Evolutionary conservation across 2,888 invertebrate species (phyloP).

Genomic region (Schrankia costaestrigalis): DNA sequence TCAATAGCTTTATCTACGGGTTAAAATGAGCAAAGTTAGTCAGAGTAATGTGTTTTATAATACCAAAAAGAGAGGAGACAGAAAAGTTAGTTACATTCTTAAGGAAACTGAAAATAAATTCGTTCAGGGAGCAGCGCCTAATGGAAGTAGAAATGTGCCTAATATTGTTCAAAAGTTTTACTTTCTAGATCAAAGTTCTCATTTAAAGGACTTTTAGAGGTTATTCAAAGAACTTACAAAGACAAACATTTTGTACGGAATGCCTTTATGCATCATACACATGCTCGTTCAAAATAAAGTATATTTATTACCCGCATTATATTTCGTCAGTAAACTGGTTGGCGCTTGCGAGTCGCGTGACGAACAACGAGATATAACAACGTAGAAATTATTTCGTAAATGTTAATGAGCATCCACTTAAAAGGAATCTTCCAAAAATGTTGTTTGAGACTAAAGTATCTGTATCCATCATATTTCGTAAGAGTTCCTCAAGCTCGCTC

Average conservation of each 20-base stretch:
- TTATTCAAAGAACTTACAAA: conserved; percentile 12
- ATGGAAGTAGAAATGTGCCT: conserved; percentile 26
- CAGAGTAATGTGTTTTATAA: conserved; percentile 18
- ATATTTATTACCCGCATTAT: too few species aligned
- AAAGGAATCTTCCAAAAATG: conserved; percentile 38
- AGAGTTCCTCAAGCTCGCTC: conserved; percentile 33
- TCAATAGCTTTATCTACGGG: conserved; percentile 2
- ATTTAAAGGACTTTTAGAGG: conserved; percentile 18
- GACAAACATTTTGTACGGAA: too few species aligned
- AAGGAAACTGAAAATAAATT: conserved; percentile 30
- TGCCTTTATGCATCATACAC: too few species aligned
- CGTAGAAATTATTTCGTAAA: conserved; percentile 12
- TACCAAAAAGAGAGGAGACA: conserved; percentile 14
- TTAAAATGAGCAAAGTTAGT: conserved; percentile 21
- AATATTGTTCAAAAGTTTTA: conserved; percentile 29
- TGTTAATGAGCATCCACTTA: conserved; percentile 42
- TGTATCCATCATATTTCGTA: conserved; percentile 45
- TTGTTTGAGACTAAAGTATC: conserved; percentile 40
- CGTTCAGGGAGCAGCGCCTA: conserved; percentile 18
- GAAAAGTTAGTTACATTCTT: conserved; percentile 28
- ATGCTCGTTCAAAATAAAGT: too few species aligned
- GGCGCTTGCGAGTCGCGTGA: too few species aligned
- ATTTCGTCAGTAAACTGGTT: too few species aligned
- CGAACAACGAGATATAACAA: conserved; percentile 15
- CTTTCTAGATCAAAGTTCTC: conserved; percentile 26